Percentiles rank a stretch among this genome's conserved stretches.
phyloP scores from a whole-genome alignment of 2,797 vertebrate genomes.

The Acanthurus tractus region DNA sequence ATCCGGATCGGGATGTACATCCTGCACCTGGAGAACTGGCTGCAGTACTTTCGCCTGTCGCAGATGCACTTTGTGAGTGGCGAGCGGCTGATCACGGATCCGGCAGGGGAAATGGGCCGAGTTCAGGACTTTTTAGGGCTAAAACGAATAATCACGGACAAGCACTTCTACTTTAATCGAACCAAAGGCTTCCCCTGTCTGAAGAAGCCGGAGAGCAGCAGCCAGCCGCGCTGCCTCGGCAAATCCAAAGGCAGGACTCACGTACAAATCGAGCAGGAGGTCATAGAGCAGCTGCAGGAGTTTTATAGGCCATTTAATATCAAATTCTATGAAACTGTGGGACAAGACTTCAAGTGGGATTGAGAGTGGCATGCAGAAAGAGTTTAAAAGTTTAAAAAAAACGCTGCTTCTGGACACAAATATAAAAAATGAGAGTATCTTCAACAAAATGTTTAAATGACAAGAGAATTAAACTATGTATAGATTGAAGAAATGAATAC shows the following conservation, averaged over 20 bases:
- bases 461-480: slow-evolving; percentile 27
- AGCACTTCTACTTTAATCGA: slow-evolving; percentile 99
- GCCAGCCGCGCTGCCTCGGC: slow-evolving; percentile 93
- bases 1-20: slow-evolving; percentile 97
- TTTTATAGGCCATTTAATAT: slow-evolving; percentile 98
- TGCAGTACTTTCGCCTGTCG: slow-evolving; percentile 93
- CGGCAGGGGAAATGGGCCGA: slow-evolving; percentile 93
- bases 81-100: slow-evolving; percentile 95
- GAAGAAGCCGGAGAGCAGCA: slow-evolving; percentile 91
- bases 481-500: slow-evolving; percentile 6
- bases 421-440: slow-evolving; percentile 26
- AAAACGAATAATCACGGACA: slow-evolving; percentile 93
- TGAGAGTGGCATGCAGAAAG: slow-evolving; percentile 66
- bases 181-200: slow-evolving; percentile 98
- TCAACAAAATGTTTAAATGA: slow-evolving; percentile 25
- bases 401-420: slow-evolving; percentile 40
- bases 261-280: slow-evolving; percentile 94
- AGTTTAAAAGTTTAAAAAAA: slow-evolving; percentile 38
- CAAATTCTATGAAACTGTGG: slow-evolving; percentile 97
- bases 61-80: slow-evolving; percentile 98
- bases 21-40: slow-evolving; percentile 95
- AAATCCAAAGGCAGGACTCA: slow-evolving; percentile 98
- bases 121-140: slow-evolving; percentile 98
- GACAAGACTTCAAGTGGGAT: slow-evolving; percentile 98
- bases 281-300: slow-evolving; percentile 95